Base-by-base conservation (phyloP, 2,888 invertebrate species). In the Choristoneura rosaceana region DNA sequence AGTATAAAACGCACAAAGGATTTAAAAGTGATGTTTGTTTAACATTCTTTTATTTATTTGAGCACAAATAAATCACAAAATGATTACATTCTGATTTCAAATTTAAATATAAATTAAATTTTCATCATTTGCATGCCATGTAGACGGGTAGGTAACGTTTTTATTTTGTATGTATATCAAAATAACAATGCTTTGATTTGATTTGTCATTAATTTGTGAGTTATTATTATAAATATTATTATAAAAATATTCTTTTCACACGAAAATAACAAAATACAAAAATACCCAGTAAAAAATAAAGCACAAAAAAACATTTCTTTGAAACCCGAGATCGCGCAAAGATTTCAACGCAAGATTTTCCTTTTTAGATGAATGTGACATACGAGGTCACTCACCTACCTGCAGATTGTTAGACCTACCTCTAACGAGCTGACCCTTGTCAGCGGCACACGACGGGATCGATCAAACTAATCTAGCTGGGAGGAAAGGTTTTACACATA, bases 371-470 rank as follows among this genome's bases (percentile, higher is more conserved):
- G 61, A 45, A 62, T 64, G 47, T 47, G 64, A 64, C 64, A 64
- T 50, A 50, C 10, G 64, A 47, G 64, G 64, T 50, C 64, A 33
- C 45, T 64, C 64, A 38, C 59, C 34, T 41, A 34, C 64, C 64
- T 50, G 64, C 64, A 34, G 63, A 63, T 64, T 50, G 64, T 64
- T 64, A 50, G 50, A 45, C 45, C 47, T 38, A n/a, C 41, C 61
- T 38, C 61, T 64, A 64, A 64, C 64, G 64, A 64, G 64, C 25
- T 50, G 64, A 64, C 64, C 64, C 64, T n/a, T 34, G 64, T 64
- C 64, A 64, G 4, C 15, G 33, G 50, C 47, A 33, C 15, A 15
- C 61, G 41, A 33, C 25, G 25, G 62, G 50, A 34, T 64, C 64
- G 64, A 64, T 64, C 64, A 33, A 64, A 33, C 64, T 64, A 64